These are phyloP conservation scores for Bambusicola thoracicus DNA, from an alignment of 2,113 vertebrate genomes.

Conservation along the genomic window DNA sequence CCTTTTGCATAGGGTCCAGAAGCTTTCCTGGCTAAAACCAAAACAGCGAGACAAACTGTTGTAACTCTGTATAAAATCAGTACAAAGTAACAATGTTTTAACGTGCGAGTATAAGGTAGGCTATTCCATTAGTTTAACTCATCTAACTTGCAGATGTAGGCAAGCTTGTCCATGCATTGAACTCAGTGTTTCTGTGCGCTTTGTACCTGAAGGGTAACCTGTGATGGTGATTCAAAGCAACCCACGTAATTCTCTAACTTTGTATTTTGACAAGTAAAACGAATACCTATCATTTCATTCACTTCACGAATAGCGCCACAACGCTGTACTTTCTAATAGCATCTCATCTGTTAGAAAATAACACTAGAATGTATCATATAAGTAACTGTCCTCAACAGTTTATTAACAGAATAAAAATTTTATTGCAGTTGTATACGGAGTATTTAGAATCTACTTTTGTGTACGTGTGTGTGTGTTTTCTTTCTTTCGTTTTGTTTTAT, in stretches of 20 bases:
- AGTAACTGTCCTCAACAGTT: background rate
- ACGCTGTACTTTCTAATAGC: background rate
- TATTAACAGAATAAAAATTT: background rate
- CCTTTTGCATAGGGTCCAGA: background rate
- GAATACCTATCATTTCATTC: background rate
- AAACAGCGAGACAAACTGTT: background rate
- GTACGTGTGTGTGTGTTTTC: too few relatives aligned
- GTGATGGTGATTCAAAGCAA: background rate
- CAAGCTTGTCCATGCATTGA: background rate
- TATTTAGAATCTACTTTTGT: background rate
- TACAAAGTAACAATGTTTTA: background rate
- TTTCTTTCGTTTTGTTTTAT: too few relatives aligned
- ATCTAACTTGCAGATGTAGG: background rate
- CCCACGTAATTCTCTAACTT: background rate
- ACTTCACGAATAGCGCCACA: background rate
- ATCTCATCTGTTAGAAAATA: background rate
- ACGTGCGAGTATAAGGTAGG: fast-evolving
- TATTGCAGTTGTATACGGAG: background rate
- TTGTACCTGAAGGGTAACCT: background rate
- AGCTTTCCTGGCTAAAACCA: background rate
- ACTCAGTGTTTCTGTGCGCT: background rate
- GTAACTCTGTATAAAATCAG: background rate
- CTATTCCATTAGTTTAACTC: background rate
- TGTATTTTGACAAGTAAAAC: background rate
- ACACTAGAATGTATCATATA: background rate